Evolutionary conservation across 2,113 vertebrate species (phyloP).

Genomic region (Hemicordylus capensis): DNA sequence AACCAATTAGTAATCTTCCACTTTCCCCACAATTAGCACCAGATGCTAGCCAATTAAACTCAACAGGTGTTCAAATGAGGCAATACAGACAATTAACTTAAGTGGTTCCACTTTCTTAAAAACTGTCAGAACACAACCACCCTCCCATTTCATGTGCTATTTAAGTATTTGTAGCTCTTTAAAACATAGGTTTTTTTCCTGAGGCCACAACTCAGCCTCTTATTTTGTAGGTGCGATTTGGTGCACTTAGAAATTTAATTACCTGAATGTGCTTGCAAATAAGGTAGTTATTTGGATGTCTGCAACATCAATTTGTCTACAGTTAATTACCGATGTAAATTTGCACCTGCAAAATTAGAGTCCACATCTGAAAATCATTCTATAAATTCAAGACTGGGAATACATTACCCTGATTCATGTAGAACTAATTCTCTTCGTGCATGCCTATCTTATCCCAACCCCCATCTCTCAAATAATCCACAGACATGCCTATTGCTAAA

Average conservation of each 20-base stretch:
- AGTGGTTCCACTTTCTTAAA: slow-evolving; percentile 61
- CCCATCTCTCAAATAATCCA: neutral
- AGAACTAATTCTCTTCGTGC: neutral
- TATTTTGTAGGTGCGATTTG: slow-evolving; percentile 48
- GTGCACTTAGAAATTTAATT: slow-evolving; percentile 2
- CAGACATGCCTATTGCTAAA: neutral
- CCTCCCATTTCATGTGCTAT: slow-evolving; percentile 19
- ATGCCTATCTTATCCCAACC: neutral
- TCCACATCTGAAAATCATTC: slow-evolving; percentile 18
- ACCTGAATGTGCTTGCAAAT: slow-evolving; percentile 46
- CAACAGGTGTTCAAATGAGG: slow-evolving; percentile 64
- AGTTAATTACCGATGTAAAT: slow-evolving; percentile 55
- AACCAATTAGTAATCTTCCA: slow-evolving; percentile 28
- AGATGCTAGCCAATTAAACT: slow-evolving; percentile 57
- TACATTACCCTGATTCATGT: neutral
- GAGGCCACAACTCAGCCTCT: slow-evolving; percentile 38
- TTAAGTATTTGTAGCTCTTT: slow-evolving; percentile 43
- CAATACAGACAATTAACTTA: slow-evolving; percentile 59
- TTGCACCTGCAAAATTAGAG: slow-evolving; percentile 26
- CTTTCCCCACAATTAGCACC: slow-evolving; percentile 2
- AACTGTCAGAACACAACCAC: slow-evolving; percentile 40
- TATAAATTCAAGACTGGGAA: slow-evolving; percentile 8
- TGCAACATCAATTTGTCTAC: slow-evolving; percentile 26
- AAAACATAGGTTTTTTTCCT: slow-evolving; percentile 24
- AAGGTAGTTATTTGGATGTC: slow-evolving; percentile 41